These are phyloP conservation scores for Anthopleura xanthogrammica DNA, from an alignment of 92 coral and sea anemone genomes.

Conservation along the genomic window DNA sequence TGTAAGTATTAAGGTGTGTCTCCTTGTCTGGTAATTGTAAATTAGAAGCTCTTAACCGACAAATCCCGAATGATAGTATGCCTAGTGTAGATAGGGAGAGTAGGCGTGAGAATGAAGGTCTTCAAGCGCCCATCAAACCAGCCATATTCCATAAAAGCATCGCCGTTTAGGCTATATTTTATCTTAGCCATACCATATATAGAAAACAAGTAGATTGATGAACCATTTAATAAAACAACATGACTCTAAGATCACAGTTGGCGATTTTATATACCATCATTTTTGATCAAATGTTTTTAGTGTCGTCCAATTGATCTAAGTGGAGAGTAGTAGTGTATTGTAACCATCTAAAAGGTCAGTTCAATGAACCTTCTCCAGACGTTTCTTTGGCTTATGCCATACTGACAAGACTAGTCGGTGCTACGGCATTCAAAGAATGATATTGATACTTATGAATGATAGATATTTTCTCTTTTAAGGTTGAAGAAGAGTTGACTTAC, in stretches of 20 bases:
- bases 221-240: background rate
- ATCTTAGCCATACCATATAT: conserved; percentile 15
- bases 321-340: background rate
- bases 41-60: conserved; percentile 1
- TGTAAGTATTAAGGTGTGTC: conserved; percentile 1
- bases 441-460: conserved; percentile 24
- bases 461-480: conserved; percentile 19
- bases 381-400: background rate
- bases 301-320: background rate
- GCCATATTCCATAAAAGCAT: background rate
- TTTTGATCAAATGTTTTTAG: background rate
- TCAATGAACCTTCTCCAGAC: background rate
- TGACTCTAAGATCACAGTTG: background rate
- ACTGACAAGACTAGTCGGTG: background rate
- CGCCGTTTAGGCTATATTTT: background rate
- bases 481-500: background rate
- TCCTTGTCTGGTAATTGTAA: background rate
- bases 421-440: conserved; percentile 17
- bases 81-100: background rate
- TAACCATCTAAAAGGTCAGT: conserved; percentile 25
- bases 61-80: conserved; percentile 6
- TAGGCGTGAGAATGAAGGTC: conserved; percentile 22
- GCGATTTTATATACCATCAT: background rate
- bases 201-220: background rate
- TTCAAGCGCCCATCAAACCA: background rate